phyloP scores from a whole-genome alignment of 2,797 vertebrate genomes.

The Crocidura indochinensis region DNA sequence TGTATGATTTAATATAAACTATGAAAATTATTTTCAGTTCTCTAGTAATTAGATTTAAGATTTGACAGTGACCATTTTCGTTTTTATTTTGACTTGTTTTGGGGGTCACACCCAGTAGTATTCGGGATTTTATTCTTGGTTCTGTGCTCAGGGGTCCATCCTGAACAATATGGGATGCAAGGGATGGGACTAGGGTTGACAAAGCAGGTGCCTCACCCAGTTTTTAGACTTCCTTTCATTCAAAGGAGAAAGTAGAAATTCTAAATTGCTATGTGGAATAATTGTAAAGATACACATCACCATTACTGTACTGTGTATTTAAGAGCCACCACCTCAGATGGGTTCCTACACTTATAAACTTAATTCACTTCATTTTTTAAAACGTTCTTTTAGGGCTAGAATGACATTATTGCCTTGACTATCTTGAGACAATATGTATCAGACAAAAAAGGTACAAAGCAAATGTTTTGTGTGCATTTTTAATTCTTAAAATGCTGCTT shows the following conservation, averaged over 20 bases:
- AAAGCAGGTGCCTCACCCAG: too few relatives aligned
- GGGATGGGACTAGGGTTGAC: too few relatives aligned
- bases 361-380: background rate
- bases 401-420: too few relatives aligned
- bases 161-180: too few relatives aligned
- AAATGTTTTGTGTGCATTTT: too few relatives aligned
- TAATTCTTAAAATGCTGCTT: too few relatives aligned
- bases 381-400: too few relatives aligned
- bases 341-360: background rate
- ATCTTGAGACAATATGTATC: too few relatives aligned
- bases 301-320: slow-evolving; percentile 31
- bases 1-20: background rate
- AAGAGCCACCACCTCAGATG: slow-evolving; percentile 26
- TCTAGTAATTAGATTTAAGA: slow-evolving; percentile 10
- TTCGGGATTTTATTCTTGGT: too few relatives aligned
- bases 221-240: slow-evolving; percentile 58
- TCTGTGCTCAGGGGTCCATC: too few relatives aligned
- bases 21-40: slow-evolving; percentile 43
- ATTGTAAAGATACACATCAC: background rate
- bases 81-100: background rate
- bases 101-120: too few relatives aligned
- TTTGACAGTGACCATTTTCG: background rate
- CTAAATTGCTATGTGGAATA: background rate
- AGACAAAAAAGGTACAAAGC: too few relatives aligned
- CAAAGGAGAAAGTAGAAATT: background rate